These are phyloP conservation scores for Thalassophryne amazonica DNA, from an alignment of 2,797 vertebrate genomes.

Conservation along the genomic window DNA sequence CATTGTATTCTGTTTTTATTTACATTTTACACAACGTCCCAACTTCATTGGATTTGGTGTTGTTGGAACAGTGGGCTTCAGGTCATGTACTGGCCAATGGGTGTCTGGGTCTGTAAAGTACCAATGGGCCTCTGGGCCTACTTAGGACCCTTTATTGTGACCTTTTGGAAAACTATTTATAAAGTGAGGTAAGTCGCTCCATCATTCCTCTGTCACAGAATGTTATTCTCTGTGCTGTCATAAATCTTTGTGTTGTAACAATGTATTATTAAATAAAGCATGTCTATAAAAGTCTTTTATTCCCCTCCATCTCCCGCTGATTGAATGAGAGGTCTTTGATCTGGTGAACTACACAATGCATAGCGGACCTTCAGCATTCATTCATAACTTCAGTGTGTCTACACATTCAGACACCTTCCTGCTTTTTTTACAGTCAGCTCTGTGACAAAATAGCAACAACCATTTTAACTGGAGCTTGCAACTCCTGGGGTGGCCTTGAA, in stretches of 20 bases:
- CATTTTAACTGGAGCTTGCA: neutral
- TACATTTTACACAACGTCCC: no score
- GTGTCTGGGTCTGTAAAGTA: no score
- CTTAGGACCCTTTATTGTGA: no score
- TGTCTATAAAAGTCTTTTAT: slow-evolving; percentile 42
- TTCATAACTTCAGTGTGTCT: slow-evolving; percentile 44
- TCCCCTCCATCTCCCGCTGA: slow-evolving; percentile 43
- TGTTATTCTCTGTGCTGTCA: neutral
- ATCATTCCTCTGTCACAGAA: neutral
- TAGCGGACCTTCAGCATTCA: slow-evolving; percentile 29
- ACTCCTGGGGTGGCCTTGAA: no score
- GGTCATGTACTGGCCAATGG: no score
- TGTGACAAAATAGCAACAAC: neutral
- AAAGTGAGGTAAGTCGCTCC: no score
- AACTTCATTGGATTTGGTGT: no score
- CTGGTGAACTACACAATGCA: slow-evolving; percentile 38
- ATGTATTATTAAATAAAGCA: slow-evolving; percentile 19
- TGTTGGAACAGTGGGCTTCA: no score
- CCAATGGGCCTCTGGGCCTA: no score
- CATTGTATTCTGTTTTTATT: no score
- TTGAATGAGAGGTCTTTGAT: slow-evolving; percentile 53
- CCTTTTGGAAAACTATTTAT: no score
- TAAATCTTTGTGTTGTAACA: slow-evolving; percentile 20
- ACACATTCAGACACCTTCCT: slow-evolving; percentile 16
- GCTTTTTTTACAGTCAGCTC: neutral